These are phyloP conservation scores for Pseudomyrmex pallidus DNA, from an alignment of 1,140 invertebrate genomes.

Conservation along the genomic window DNA sequence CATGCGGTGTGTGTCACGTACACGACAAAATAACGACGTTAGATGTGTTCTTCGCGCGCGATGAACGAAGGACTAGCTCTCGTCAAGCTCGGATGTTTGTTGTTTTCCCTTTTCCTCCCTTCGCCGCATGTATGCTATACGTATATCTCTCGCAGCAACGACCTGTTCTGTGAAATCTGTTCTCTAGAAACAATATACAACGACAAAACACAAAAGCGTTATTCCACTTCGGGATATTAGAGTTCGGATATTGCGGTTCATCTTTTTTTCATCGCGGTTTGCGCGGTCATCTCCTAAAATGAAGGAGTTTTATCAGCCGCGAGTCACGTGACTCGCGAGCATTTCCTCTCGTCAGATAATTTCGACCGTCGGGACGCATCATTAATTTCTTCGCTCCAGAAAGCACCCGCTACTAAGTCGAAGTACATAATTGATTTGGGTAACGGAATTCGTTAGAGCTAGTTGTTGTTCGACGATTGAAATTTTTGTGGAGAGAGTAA, in stretches of 20 bases:
- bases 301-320: slow-evolving; percentile 26
- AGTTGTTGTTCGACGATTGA: slow-evolving; percentile 32
- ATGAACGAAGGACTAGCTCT: slow-evolving; percentile 37
- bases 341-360: slow-evolving; percentile 35
- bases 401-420: slow-evolving; percentile 25
- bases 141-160: slow-evolving; percentile 6
- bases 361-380: slow-evolving; percentile 40
- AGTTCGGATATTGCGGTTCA: slow-evolving; percentile 47
- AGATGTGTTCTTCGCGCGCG: slow-evolving; percentile 24
- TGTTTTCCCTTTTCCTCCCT: not conserved
- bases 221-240: slow-evolving; percentile 39
- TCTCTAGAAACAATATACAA: slow-evolving; percentile 19
- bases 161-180: slow-evolving; percentile 32
- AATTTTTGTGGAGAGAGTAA: slow-evolving; percentile 1
- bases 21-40: slow-evolving; percentile 17
- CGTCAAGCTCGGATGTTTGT: slow-evolving; percentile 11
- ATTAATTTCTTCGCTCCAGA: slow-evolving; percentile 51
- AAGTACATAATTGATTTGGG: slow-evolving; percentile 48
- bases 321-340: slow-evolving; percentile 30
- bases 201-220: slow-evolving; percentile 38
- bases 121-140: not conserved
- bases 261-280: slow-evolving; percentile 29
- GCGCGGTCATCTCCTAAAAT: slow-evolving; percentile 9
- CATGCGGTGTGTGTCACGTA: slow-evolving; percentile 6
- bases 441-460: slow-evolving; percentile 40